Evolutionary conservation across 2,797 vertebrate species (phyloP), one percentile per base, ranked within the genome.

Genomic region (Bryconaethiops microstoma): DNA sequence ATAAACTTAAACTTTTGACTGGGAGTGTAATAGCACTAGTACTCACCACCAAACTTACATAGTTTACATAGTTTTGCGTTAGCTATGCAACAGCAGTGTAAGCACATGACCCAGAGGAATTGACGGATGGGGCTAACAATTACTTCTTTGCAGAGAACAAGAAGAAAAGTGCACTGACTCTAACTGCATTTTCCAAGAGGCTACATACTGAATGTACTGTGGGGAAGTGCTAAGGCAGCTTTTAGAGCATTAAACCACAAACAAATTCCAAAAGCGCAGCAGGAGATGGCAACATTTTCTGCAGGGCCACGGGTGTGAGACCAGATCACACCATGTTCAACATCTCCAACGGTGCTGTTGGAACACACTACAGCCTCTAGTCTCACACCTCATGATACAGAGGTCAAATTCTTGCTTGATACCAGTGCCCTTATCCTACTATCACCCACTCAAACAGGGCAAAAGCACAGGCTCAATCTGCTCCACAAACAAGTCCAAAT

Each of bases 301-400:
- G 19, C 14, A 19, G 29, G 52, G 50, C 23, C 7, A 39, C 16
- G 25, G 25, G 50, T 35, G 50, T 57, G 16, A 57, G 50, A 71
- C 23, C 1, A 29, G 17, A 13, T 21, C 5, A 4, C 52, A 35
- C 50, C 29, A 40, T 73, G 70, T 73, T 40, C 29, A 72, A 13
- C 50, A 57, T 40, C 52, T 39, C 52, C 52, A 13, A 17, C 52
- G 21, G 70, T 12, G 29, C 70, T n/a, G 35, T 21, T 25, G 21
- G 55, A 78, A 63, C 59, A 40, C 42, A 52, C 57, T 52, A 60
- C 42, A 29, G 21, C 40, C 16, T 10, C 39, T 13, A 29, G 40
- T 60, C 21, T 25, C 65, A 68, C 63, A 67, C 62, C 35, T 70
- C 55, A 62, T 62, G 10, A 50, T 12, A 63, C 67, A 78, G 42